These are phyloP conservation scores for Promerops cafer DNA, from an alignment of 2,113 vertebrate genomes.

Conservation along the genomic window DNA sequence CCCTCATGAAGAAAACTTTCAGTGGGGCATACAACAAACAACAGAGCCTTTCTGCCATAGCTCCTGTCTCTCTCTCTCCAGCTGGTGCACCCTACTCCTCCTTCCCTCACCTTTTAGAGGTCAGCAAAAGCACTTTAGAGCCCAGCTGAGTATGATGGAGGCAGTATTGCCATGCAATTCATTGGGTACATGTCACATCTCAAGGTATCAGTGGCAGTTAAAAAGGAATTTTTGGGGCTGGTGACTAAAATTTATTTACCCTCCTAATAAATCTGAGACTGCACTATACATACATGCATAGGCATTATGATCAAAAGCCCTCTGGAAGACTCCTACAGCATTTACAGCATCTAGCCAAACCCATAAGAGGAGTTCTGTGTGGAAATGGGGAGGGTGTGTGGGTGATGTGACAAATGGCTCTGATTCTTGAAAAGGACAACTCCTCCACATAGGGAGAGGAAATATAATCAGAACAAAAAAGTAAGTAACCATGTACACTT, in stretches of 20 bases:
- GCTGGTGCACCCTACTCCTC: background rate
- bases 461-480: background rate
- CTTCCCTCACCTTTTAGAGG: background rate
- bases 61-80: background rate
- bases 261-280: background rate
- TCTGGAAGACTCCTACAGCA: background rate
- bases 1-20: background rate
- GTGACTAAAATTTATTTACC: background rate
- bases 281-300: background rate
- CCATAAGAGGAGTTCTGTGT: background rate
- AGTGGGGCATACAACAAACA: background rate
- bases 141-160: background rate
- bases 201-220: background rate
- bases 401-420: background rate
- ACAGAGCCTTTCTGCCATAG: rapidly evolving
- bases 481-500: background rate
- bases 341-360: background rate
- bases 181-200: background rate
- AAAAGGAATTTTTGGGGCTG: background rate
- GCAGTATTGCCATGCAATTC: background rate
- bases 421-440: background rate
- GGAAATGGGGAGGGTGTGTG: background rate
- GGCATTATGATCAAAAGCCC: background rate
- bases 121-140: background rate
- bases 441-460: background rate